Base-by-base conservation (phyloP, 2,113 vertebrate genomes). In the Chaenogobius annularis region DNA sequence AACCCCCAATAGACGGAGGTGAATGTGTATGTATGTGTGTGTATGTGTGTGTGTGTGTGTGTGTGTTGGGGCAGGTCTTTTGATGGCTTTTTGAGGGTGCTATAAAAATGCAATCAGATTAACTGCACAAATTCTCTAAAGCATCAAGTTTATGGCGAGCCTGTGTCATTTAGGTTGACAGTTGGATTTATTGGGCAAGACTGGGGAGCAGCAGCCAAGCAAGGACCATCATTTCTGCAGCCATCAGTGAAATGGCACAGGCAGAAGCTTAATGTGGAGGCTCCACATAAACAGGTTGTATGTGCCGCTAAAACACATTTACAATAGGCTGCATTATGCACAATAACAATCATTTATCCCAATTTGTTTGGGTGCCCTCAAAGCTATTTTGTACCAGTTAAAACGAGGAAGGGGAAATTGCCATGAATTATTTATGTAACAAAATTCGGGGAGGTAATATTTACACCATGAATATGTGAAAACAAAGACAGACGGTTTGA, bases 41-140 rank as follows among this genome's bases (percentile, higher is more conserved):
- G 66, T 73, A 4, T 75, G 61, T 40, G 37, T 40, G 37, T 40
- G 37, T 40, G 37, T 40, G 37, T 40, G 37, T 40, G 37, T 40
- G 37, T 40, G 37, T 40, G 69, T 81, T 66, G 83, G 78, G 82
- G 77, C 23, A 75, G 73, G 79, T 54, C 55, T 71, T 35, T 48
- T 69, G 75, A 75, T 84, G 69, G 81, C 71, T 35, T 74, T 61
- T 35, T 35, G 61, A 83, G 72, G 72, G 66, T 61, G 70, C 65
- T 19, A 73, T 82, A 77, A 72, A 82, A 85, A 85, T 77, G 64
- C 84, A 84, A 88, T 80, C 80, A 75, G 78, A 88, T 90, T 87
- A 83, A 87, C 85, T 75, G 71, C 75, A 75, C 79, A 68, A 75
- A 67, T 69, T 70, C 63, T 78, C 72, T 37, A 26, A 65, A 40